phyloP scores from a whole-genome alignment of 2,113 vertebrate species.

The Benthochromis sp. region DNA sequence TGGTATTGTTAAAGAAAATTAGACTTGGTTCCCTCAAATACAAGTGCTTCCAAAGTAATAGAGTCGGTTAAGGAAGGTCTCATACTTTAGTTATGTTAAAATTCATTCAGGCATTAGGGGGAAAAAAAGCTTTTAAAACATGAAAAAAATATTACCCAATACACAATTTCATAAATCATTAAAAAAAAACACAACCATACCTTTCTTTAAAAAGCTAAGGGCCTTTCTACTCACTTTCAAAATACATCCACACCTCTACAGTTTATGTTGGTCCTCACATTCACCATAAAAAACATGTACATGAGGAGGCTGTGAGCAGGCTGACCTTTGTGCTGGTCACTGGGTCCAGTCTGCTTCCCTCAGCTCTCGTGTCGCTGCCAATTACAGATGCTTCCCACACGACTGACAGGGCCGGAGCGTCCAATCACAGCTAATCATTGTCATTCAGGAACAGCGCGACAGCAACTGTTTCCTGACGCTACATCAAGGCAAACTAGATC shows the following conservation, averaged over 20 bases:
- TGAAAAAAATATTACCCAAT: not conserved
- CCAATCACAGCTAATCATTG: constrained; percentile 17
- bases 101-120: not conserved
- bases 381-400: constrained; percentile 13
- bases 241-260: not conserved
- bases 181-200: not conserved
- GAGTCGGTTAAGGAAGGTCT: not conserved
- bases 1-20: not conserved
- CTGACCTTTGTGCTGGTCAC: constrained; percentile 8
- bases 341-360: not conserved
- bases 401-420: not conserved
- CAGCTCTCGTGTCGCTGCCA: not conserved
- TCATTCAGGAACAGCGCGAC: not conserved
- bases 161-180: not conserved
- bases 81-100: not conserved
- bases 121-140: not conserved
- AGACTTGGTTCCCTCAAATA: not conserved
- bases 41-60: not conserved
- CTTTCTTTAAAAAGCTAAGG: not conserved
- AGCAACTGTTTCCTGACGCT: not conserved
- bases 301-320: not conserved
- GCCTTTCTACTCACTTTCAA: not conserved
- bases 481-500: not conserved
- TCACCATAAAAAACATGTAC: not conserved
- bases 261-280: not conserved